Evolutionary conservation across 2,888 invertebrate genomes (phyloP).

Genomic region (Thereva nobilitata): DNA sequence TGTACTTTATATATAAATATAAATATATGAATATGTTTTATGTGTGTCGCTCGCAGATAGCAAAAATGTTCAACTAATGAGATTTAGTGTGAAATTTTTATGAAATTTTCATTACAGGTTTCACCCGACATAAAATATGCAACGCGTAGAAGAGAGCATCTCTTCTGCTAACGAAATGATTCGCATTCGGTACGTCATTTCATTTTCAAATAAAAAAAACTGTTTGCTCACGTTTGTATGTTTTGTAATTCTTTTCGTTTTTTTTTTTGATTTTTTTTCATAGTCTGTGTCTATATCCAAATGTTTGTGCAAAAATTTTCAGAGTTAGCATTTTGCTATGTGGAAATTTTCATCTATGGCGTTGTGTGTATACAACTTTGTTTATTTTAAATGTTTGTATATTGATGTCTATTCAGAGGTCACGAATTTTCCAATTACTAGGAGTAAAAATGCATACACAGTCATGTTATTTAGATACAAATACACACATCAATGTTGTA

Average conservation of each 20-base stretch:
- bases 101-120: constrained; percentile 46
- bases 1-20: background rate
- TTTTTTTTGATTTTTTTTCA: background rate
- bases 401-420: constrained; percentile 3
- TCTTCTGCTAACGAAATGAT: constrained; percentile 46
- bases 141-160: constrained; percentile 45
- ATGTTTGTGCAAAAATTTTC: constrained; percentile 8
- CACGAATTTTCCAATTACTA: background rate
- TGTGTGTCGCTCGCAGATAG: constrained; percentile 17
- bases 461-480: no score
- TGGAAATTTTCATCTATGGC: background rate
- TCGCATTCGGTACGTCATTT: constrained; percentile 45
- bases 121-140: constrained; percentile 43
- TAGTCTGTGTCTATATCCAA: background rate
- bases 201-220: constrained; percentile 30
- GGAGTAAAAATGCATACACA: no score
- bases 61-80: constrained; percentile 2
- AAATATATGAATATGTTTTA: constrained; percentile 7
- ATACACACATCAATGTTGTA: no score
- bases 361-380: background rate
- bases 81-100: constrained; percentile 42
- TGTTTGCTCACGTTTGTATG: constrained; percentile 19
- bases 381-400: constrained; percentile 2
- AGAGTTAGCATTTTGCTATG: background rate
- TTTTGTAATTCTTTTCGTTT: constrained; percentile 9